phyloP scores from a whole-genome alignment of 1,140 invertebrate genomes.

The Pseudomyrmex pallidus region DNA sequence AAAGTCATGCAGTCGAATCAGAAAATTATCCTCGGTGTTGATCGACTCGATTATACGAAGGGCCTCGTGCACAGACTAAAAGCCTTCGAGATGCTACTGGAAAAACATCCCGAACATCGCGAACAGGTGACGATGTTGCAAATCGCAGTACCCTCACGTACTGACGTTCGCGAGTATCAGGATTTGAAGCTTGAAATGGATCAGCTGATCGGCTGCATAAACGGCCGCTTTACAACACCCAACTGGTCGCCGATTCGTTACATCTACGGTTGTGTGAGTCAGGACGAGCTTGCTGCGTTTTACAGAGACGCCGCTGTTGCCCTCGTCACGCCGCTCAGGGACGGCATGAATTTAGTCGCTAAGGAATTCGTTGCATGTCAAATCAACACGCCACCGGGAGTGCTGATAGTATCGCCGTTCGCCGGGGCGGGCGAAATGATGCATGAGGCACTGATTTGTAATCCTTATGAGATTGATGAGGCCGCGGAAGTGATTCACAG shows the following conservation, averaged over 20 bases:
- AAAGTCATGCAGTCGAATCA: slow-evolving; percentile 89
- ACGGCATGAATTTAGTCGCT: slow-evolving; percentile 97
- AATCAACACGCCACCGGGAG: slow-evolving; percentile 94
- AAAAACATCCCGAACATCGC: slow-evolving; percentile 94
- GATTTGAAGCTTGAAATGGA: slow-evolving; percentile 96
- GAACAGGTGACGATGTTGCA: slow-evolving; percentile 92
- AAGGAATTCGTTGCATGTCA: slow-evolving; percentile 97
- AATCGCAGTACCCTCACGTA: slow-evolving; percentile 95
- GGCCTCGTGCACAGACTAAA: slow-evolving; percentile 93
- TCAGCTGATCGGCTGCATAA: slow-evolving; percentile 94
- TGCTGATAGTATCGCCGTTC: slow-evolving; percentile 95
- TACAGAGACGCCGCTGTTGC: slow-evolving; percentile 94
- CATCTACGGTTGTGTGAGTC: slow-evolving; percentile 94
- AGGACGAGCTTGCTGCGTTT: slow-evolving; percentile 93
- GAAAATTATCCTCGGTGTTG: slow-evolving; percentile 94
- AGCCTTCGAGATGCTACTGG: slow-evolving; percentile 93
- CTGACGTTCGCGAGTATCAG: slow-evolving; percentile 95
- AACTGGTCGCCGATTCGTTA: slow-evolving; percentile 97
- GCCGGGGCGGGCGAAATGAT: slow-evolving; percentile 96
- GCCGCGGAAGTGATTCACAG: slow-evolving; percentile 94
- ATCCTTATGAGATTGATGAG: slow-evolving; percentile 95
- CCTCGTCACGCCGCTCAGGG: slow-evolving; percentile 93
- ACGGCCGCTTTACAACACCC: slow-evolving; percentile 94
- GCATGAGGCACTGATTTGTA: slow-evolving; percentile 95
- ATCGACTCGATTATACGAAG: slow-evolving; percentile 96